phyloP scores from a whole-genome alignment of 30 jellyfish, hydroid and myxozoan genomes.

The Turritopsis rubra region DNA sequence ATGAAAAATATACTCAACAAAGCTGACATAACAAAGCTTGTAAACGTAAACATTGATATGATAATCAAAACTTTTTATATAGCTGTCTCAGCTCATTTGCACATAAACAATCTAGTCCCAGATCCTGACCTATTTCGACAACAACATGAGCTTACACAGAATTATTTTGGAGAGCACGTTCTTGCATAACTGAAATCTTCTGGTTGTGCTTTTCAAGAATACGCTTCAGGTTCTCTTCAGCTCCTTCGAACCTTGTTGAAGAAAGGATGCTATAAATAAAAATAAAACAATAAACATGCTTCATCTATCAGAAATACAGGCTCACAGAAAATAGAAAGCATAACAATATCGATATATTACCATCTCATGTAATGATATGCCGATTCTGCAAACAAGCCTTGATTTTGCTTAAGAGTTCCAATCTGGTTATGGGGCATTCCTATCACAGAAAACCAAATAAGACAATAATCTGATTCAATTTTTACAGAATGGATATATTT shows the following conservation, averaged over 20 bases:
- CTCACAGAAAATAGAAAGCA: background rate
- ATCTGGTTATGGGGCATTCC: conserved; percentile 98
- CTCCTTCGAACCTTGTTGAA: conserved; percentile 69
- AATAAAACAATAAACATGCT: background rate
- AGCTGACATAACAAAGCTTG: too few relatives aligned
- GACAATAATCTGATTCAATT: too few relatives aligned
- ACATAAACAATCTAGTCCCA: too few relatives aligned
- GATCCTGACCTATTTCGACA: too few relatives aligned
- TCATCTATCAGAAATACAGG: too few relatives aligned
- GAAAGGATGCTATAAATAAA: conserved; percentile 42
- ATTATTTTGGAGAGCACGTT: conserved; percentile 20
- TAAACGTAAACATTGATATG: too few relatives aligned
- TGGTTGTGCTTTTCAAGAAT: conserved; percentile 54
- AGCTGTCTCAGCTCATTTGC: too few relatives aligned
- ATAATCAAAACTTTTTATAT: too few relatives aligned
- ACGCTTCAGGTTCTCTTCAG: conserved; percentile 77
- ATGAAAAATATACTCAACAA: too few relatives aligned
- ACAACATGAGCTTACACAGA: conserved; percentile 7
- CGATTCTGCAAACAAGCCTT: conserved; percentile 47
- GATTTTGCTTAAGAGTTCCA: conserved; percentile 78
- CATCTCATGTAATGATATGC: conserved; percentile 88
- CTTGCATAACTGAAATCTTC: conserved; percentile 22
- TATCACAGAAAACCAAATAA: background rate
- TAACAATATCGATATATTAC: conserved; percentile 26
- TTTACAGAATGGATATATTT: too few relatives aligned